phyloP scores from a whole-genome alignment of 2,888 invertebrate species.

The Candidula unifasciata region DNA sequence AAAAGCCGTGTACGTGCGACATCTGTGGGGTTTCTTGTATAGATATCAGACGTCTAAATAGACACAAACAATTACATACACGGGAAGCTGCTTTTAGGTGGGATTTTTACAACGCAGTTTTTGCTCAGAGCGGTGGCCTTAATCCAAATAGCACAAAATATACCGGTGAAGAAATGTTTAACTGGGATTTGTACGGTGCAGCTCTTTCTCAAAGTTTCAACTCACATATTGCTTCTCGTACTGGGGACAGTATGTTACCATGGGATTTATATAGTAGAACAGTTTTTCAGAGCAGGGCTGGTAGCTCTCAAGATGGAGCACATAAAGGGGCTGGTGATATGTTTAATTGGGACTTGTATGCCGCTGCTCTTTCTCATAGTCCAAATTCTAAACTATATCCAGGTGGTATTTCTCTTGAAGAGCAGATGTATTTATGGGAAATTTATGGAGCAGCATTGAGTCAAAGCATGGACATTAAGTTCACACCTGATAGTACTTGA shows the following conservation, averaged over 20 bases:
- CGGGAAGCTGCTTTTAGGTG: not conserved
- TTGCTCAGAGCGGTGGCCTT: not conserved
- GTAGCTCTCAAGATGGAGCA: not conserved
- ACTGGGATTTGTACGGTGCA: not conserved
- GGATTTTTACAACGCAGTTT: not conserved
- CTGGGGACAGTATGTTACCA: not conserved
- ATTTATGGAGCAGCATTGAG: not conserved
- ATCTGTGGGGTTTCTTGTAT: not conserved
- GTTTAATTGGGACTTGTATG: constrained; percentile 7
- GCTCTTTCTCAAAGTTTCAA: not conserved
- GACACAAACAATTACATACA: not conserved
- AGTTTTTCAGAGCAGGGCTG: not conserved
- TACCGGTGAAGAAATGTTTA: not conserved
- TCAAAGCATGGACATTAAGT: not conserved
- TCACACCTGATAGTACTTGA: not conserved
- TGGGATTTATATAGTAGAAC: not conserved
- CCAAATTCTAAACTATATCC: no score
- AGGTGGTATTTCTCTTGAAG: no score
- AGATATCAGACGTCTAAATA: not conserved
- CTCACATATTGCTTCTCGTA: not conserved
- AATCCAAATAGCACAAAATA: not conserved
- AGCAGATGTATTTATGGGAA: not conserved
- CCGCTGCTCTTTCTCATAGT: not conserved
- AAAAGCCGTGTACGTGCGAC: not conserved
- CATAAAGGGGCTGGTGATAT: not conserved